phyloP scores from a whole-genome alignment of 2,888 invertebrate species.

The Xylota sylvarum region DNA sequence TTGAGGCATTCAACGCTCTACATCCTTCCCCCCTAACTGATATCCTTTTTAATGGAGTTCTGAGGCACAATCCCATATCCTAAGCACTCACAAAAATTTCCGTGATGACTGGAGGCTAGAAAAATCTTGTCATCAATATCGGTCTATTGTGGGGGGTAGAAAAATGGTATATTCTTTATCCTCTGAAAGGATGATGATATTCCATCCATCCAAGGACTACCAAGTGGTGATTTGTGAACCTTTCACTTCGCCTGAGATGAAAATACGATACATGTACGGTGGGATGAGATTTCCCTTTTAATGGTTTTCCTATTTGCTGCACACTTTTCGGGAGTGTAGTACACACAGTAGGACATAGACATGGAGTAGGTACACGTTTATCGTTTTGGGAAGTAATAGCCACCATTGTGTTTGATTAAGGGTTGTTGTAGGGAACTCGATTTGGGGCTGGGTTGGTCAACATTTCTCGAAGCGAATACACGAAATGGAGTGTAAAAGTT shows the following conservation, averaged over 20 bases:
- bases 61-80: conserved; percentile 14
- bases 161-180: conserved; percentile 24
- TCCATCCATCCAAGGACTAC: conserved; percentile 21
- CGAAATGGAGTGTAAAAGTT: conserved; percentile 48
- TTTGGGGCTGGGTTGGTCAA: conserved; percentile 26
- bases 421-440: conserved; percentile 24
- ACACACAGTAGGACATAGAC: conserved; percentile 1
- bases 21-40: conserved; percentile 1
- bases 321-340: conserved; percentile 32
- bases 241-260: conserved; percentile 1
- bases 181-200: conserved; percentile 35
- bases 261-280: conserved; percentile 16
- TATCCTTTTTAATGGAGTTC: conserved; percentile 41
- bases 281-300: conserved; percentile 37
- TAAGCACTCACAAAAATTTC: conserved; percentile 4
- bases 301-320: conserved; percentile 53
- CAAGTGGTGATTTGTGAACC: conserved; percentile 46
- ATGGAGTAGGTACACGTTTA: conserved; percentile 35
- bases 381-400: conserved; percentile 49
- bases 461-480: neutral
- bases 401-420: conserved; percentile 49
- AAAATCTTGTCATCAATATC: conserved; percentile 27
- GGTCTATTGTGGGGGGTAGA: neutral
- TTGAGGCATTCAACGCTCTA: conserved; percentile 32
- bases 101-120: neutral